Evolutionary conservation across 2,113 vertebrate species (phyloP).

Genomic region (Podarcis cretensis): DNA sequence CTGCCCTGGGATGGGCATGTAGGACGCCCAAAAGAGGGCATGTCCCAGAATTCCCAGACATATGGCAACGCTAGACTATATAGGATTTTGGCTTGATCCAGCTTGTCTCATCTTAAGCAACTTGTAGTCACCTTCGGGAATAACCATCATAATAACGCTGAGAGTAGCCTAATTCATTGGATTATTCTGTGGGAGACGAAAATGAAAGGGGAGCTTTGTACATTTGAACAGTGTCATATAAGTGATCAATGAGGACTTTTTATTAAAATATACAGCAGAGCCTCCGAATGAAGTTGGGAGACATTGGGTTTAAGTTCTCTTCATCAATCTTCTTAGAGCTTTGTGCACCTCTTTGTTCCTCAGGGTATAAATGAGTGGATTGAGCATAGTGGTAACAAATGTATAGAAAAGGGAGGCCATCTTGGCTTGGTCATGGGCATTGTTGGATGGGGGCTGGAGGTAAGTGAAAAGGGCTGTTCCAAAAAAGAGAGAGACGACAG

Average conservation of each 20-base stretch:
- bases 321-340: conserved; percentile 14
- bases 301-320: background rate
- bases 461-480: conserved; percentile 35
- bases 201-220: background rate
- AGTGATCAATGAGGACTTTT: background rate
- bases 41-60: too few relatives aligned
- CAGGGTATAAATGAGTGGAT: conserved; percentile 19
- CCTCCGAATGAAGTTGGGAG: background rate
- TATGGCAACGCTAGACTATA: too few relatives aligned
- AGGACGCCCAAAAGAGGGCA: too few relatives aligned
- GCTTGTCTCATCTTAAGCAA: too few relatives aligned
- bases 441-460: conserved; percentile 6
- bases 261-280: background rate
- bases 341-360: too few relatives aligned
- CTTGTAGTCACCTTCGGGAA: too few relatives aligned
- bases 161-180: too few relatives aligned
- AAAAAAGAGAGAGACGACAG: conserved; percentile 26
- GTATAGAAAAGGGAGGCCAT: conserved; percentile 43
- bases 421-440: conserved; percentile 19
- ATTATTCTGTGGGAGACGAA: too few relatives aligned
- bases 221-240: too few relatives aligned
- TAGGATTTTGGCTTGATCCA: too few relatives aligned
- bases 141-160: too few relatives aligned
- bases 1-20: too few relatives aligned
- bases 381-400: conserved; percentile 20